These are phyloP conservation scores for Ptilorrhoa leucosticta DNA, from an alignment of 2,113 vertebrate species.

Conservation along the genomic window DNA sequence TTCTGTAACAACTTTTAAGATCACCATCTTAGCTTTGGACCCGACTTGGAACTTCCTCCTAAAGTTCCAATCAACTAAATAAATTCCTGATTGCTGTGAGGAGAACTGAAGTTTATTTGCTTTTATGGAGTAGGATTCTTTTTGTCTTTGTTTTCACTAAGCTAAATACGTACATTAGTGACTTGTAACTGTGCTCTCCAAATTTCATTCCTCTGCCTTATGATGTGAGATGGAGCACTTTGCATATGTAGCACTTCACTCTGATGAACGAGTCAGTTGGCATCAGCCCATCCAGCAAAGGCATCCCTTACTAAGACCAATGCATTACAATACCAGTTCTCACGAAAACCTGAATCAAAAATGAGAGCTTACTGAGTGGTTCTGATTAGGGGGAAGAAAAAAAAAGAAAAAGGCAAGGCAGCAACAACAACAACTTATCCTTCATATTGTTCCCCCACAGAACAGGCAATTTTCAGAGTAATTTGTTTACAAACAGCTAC, in stretches of 20 bases:
- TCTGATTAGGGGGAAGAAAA: neutral
- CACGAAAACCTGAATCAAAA: neutral
- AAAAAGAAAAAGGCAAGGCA: neutral
- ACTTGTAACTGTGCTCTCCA: neutral
- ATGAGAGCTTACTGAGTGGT: neutral
- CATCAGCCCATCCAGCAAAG: neutral
- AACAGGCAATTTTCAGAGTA: neutral
- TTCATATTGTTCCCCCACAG: neutral
- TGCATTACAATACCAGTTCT: neutral
- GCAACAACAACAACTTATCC: neutral
- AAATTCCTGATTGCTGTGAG: neutral
- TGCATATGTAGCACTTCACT: neutral
- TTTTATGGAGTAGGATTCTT: neutral
- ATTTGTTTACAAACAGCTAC: neutral
- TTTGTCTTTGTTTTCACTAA: neutral
- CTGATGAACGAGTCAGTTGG: neutral
- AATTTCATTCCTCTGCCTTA: neutral
- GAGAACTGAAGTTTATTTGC: neutral
- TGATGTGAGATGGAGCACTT: neutral
- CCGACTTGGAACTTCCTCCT: neutral
- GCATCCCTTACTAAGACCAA: neutral
- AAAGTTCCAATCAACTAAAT: neutral
- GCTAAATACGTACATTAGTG: neutral
- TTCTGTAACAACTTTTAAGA: neutral
- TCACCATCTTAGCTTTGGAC: neutral